phyloP scores from a whole-genome alignment of 2,797 vertebrate genomes.

The Sarcophilus harrisii region DNA sequence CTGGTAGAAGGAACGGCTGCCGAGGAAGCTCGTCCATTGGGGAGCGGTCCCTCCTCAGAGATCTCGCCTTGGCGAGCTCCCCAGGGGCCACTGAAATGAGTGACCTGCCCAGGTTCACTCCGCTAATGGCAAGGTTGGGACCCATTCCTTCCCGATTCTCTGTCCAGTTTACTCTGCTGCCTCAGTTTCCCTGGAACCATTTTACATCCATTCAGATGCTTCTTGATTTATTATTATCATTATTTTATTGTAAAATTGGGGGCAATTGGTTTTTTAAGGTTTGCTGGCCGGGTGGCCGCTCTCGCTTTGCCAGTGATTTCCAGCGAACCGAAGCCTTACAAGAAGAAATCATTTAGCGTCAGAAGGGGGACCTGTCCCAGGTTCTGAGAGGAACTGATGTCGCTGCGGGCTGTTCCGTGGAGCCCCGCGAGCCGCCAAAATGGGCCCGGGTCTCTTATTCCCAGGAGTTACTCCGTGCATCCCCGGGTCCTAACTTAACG shows the following conservation, averaged over 20 bases:
- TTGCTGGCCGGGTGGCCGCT: background rate
- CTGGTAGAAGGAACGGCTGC: background rate
- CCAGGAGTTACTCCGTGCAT: conserved; percentile 41
- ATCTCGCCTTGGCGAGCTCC: too few relatives aligned
- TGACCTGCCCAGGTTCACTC: background rate
- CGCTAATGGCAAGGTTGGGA: background rate
- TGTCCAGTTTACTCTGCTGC: background rate
- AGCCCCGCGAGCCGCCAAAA: background rate
- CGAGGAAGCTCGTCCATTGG: background rate
- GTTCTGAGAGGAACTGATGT: conserved; percentile 30
- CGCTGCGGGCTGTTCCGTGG: conserved; percentile 24
- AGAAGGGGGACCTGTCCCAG: conserved; percentile 41
- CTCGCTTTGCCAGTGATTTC: background rate
- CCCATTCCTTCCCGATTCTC: background rate
- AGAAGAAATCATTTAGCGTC: conserved; percentile 40
- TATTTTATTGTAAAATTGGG: background rate
- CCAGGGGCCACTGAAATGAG: background rate
- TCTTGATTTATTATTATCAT: background rate
- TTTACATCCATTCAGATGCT: background rate
- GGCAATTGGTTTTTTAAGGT: background rate
- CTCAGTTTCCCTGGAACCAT: background rate
- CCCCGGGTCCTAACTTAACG: conserved; percentile 44
- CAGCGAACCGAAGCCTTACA: background rate
- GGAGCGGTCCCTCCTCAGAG: background rate
- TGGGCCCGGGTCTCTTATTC: conserved; percentile 24